These are phyloP conservation scores for Drosophila quinaria DNA, from an alignment of 2,888 invertebrate genomes.

Conservation along the genomic window DNA sequence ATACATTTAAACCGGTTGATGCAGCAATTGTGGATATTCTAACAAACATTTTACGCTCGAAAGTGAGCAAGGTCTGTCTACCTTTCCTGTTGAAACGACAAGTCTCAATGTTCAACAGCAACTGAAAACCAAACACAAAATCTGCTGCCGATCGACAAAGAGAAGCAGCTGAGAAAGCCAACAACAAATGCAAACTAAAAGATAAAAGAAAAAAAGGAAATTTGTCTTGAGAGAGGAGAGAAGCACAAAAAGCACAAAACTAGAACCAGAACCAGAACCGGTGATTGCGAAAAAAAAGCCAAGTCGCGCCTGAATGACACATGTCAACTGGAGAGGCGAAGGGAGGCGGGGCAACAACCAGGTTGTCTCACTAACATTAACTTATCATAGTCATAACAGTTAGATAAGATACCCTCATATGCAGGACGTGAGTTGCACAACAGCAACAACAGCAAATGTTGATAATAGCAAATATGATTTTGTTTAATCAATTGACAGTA, in stretches of 20 bases:
- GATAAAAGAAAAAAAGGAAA: constrained; percentile 20
- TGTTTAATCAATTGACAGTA: constrained; percentile 52
- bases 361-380: constrained; percentile 22
- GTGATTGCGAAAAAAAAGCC: constrained; percentile 2
- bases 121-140: constrained; percentile 57
- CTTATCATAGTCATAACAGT: constrained; percentile 36
- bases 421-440: constrained; percentile 38
- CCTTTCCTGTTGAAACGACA: constrained; percentile 64
- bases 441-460: constrained; percentile 27
- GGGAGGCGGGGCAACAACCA: neutral
- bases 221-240: constrained; percentile 34
- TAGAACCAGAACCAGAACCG: constrained; percentile 22
- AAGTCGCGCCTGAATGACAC: constrained; percentile 43
- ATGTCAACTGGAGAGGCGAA: constrained; percentile 23
- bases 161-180: constrained; percentile 34
- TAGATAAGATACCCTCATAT: constrained; percentile 48
- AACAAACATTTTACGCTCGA: constrained; percentile 27
- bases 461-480: constrained; percentile 51
- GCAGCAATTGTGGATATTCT: constrained; percentile 9
- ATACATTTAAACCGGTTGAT: constrained; percentile 46
- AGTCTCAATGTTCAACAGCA: constrained; percentile 66
- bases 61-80: constrained; percentile 36
- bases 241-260: constrained; percentile 19
- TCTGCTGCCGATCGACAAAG: constrained; percentile 50
- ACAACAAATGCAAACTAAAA: constrained; percentile 35